Percentiles rank a stretch among this genome's conserved stretches.
phyloP scores from a whole-genome alignment of 2,113 vertebrate species.

The Paradoxurus hermaphroditus region DNA sequence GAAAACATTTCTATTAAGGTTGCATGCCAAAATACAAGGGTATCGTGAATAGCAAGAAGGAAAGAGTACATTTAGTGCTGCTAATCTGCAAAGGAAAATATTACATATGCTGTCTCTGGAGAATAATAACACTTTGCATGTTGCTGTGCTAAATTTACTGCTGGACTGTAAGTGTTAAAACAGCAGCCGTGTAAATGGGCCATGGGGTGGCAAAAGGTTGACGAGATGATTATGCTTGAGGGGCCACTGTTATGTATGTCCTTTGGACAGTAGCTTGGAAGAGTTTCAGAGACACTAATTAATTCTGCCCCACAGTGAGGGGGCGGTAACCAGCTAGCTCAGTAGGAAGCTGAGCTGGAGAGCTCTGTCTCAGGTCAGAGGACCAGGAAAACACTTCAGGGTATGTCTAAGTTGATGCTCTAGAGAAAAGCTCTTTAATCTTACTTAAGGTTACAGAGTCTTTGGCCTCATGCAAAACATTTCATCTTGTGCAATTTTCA shows the following conservation, averaged over 20 bases:
- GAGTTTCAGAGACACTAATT: slow-evolving; percentile 69
- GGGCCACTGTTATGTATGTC: slow-evolving; percentile 52
- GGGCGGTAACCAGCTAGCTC: not conserved
- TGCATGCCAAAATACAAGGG: not conserved
- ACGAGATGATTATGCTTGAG: slow-evolving; percentile 66
- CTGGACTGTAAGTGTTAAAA: slow-evolving; percentile 37
- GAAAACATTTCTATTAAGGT: slow-evolving; percentile 55
- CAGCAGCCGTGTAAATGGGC: slow-evolving; percentile 44
- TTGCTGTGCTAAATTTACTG: slow-evolving; percentile 61
- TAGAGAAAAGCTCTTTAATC: slow-evolving; percentile 62
- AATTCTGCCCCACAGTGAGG: slow-evolving; percentile 62
- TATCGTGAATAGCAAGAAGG: not conserved
- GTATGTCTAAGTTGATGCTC: slow-evolving; percentile 54
- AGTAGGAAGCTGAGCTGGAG: slow-evolving; percentile 18
- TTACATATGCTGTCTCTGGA: slow-evolving; percentile 39
- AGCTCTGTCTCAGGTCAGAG: slow-evolving; percentile 56
- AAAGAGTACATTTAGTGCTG: slow-evolving; percentile 28
- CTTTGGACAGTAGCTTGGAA: slow-evolving; percentile 64
- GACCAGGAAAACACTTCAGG: slow-evolving; percentile 53
- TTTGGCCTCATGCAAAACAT: slow-evolving; percentile 64
- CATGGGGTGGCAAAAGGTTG: slow-evolving; percentile 38
- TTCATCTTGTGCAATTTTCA: slow-evolving; percentile 66
- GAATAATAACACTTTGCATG: slow-evolving; percentile 14
- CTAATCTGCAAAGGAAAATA: slow-evolving; percentile 56
- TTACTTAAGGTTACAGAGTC: slow-evolving; percentile 64